Evolutionary conservation across 2,888 invertebrate species (phyloP), one percentile per base, ranked within the genome.

Genomic region (Exocentrus adspersus): DNA sequence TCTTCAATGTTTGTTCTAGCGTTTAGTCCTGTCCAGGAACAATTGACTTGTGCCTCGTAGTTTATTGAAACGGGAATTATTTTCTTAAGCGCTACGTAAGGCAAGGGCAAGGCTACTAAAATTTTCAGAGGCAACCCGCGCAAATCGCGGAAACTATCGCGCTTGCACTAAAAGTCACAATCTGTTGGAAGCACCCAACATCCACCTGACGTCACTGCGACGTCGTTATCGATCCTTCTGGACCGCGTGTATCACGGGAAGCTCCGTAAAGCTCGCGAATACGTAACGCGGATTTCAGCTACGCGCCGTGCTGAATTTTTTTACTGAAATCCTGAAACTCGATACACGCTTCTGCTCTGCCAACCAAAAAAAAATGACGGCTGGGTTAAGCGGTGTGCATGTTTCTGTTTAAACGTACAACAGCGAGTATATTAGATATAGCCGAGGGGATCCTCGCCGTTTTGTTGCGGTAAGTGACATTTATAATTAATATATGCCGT

Each of bases 171-270:
- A n/a, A 37, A 37, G n/a, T 32, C 30, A 51, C 32, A 51, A 51
- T 30, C 51, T 51, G 32, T 51, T 51, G 16, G 4, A 32, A 51
- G 51, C 19, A 37, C 51, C 12, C 32, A 51, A 20, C 37, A 37
- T 32, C 37, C 51, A 37, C 71, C 77, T 82, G 81, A 82, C 82
- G 81, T 82, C 81, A 82, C 77, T 82, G 81, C 82, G 81, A 81
- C 81, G 80, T 79, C 79, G 80, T 77, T 81, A 82, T 82, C 81
- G 82, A 82, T 82, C 78, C 63, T 64, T 53, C 52, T 56, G 62
- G 72, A 80, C 81, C 81, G 80, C 81, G 81, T 81, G 81, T 79
- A 75, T 74, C 72, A 72, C 77, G 71, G 75, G 77, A 78, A 77
- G 77, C 75, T 72, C 70, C 69, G 64, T 75, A 76, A 74, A 73